Evolutionary conservation across 2,888 invertebrate genomes (phyloP), one percentile per base, ranked within the genome.

Genomic region (Plagiodera versicolora): DNA sequence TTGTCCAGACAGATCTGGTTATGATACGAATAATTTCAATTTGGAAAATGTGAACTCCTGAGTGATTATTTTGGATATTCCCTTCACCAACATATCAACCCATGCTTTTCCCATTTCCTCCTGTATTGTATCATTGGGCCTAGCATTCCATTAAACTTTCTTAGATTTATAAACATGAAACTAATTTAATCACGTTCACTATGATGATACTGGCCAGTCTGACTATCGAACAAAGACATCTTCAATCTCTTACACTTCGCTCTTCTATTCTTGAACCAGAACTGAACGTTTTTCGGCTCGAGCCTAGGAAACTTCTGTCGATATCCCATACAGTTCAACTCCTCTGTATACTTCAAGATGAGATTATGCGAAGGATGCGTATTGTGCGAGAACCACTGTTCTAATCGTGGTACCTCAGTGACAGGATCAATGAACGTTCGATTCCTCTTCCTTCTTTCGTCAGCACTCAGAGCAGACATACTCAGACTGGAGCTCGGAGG

Each of bases 371-470:
- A 95, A 39, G 99, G 99, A 82, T 99, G 98, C 32, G 98, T 98
- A 81, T 98, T 98, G 82, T 95, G 90, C 28, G 92, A 89, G 81
- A 98, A 98, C 97, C 98, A 98, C 77, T 94, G 92, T 78, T 95
- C 95, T 66, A 95, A 83, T 65, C 94, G 88, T 17, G 95, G 95
- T 58, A 99, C 96, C 83, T 99, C 99, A 14, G 97, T 95, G 18
- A 98, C 94, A 0, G 99, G 99, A 82, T 99, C 99, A 75, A 99
- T 99, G 82, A 99, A 99, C 45, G 99, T 98, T 69, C 99, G 88
- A 80, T 98, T 98, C 46, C 99, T 88, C 79, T 97, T 95, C 67
- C 96, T 88, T 35, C 95, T 86, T 76, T 95, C 95, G 73, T 95
- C 94, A n/a, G 87, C 89, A 16, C 86, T 83, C 44, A 89, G 82